A percentile compares a stretch with the other conserved stretches of the same genome.
These are phyloP conservation scores for Pocillopora meandrina DNA, from an alignment of 92 coral and sea anemone species.

Conservation along the genomic window DNA sequence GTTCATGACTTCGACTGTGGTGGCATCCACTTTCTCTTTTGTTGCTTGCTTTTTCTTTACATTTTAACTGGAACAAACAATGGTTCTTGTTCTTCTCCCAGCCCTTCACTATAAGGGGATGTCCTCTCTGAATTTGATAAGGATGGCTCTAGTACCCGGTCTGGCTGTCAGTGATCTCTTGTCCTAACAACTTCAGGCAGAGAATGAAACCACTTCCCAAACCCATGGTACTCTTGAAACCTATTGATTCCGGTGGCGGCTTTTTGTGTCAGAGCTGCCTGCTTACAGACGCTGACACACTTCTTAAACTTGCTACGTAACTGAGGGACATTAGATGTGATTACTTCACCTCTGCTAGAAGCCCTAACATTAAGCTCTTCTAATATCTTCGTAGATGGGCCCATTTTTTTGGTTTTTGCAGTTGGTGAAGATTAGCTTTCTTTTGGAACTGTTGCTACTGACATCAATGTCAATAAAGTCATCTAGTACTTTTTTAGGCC, in stretches of 20 bases:
- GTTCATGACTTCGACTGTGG: too few relatives aligned
- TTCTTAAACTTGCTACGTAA: slow-evolving; percentile 59
- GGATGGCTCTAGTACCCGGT: neutral
- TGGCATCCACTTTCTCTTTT: too few relatives aligned
- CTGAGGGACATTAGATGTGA: slow-evolving; percentile 30
- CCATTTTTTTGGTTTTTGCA: slow-evolving; percentile 22
- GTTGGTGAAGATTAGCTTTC: neutral
- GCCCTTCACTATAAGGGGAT: too few relatives aligned
- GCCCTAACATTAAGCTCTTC: slow-evolving; percentile 37
- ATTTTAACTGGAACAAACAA: too few relatives aligned
- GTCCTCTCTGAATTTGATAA: neutral
- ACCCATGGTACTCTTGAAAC: neutral
- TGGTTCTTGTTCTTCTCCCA: too few relatives aligned
- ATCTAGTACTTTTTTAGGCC: too few relatives aligned
- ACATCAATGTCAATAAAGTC: neutral
- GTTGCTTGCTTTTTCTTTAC: too few relatives aligned
- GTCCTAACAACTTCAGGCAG: neutral
- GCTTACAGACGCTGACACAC: slow-evolving; percentile 55
- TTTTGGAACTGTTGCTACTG: neutral
- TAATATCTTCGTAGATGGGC: slow-evolving; percentile 43
- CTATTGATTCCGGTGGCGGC: neutral
- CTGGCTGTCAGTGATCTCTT: neutral
- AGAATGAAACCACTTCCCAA: neutral
- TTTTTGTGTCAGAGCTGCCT: slow-evolving; percentile 15
- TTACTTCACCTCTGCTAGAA: slow-evolving; percentile 26